Conservation (phyloP, 2,113 vertebrate species). For the Cephalophus harveyi region DNA sequence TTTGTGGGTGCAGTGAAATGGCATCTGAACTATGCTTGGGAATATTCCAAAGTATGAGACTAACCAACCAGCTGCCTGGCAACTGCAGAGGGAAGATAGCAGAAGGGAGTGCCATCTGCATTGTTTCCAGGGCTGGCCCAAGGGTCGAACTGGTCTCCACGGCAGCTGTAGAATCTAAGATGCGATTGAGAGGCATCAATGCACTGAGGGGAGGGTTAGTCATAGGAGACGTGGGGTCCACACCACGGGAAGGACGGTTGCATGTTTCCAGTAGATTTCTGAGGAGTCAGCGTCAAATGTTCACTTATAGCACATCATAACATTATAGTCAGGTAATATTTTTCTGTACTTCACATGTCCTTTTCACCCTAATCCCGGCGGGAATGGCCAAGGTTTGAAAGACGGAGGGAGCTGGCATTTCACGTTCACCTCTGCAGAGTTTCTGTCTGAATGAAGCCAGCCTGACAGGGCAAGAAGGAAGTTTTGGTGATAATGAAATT, state of each 20-base stretch:
- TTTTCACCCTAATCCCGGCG: rapidly evolving
- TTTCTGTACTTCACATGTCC: neutral
- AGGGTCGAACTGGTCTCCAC: rapidly evolving
- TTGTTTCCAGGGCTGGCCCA: neutral
- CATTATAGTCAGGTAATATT: rapidly evolving
- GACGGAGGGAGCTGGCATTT: neutral
- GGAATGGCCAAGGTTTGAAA: rapidly evolving
- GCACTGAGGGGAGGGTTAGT: neutral
- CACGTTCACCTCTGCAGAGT: rapidly evolving
- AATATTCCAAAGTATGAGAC: neutral
- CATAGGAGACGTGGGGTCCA: rapidly evolving
- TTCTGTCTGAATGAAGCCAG: neutral
- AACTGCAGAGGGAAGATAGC: rapidly evolving
- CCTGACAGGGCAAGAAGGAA: neutral
- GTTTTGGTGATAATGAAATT: too few relatives aligned
- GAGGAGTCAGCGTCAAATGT: neutral
- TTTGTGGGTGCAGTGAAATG: neutral
- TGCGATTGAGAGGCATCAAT: rapidly evolving
- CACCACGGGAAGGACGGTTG: rapidly evolving
- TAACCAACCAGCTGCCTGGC: too few relatives aligned
- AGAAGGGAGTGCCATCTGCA: rapidly evolving
- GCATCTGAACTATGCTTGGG: neutral
- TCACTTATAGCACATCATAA: rapidly evolving
- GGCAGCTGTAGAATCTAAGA: rapidly evolving
- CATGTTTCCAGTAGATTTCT: neutral